These are phyloP conservation scores for Nephrocerus scutellatus DNA, from an alignment of 2,888 invertebrate genomes.

Conservation along the genomic window DNA sequence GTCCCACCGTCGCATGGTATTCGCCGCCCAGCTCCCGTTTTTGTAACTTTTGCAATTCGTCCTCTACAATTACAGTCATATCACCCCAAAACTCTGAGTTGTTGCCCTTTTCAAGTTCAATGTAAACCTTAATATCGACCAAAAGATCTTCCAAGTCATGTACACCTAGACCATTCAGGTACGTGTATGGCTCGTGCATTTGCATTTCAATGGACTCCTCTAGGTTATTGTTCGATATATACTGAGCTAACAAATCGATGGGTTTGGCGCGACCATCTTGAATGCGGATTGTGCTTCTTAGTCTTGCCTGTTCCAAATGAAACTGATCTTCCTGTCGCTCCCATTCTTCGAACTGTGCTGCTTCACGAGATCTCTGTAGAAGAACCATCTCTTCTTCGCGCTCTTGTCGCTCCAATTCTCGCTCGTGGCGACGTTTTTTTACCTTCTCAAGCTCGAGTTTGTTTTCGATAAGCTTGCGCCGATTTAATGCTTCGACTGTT, in stretches of 20 bases:
- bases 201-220: constrained; percentile 96
- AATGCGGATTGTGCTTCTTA: constrained; percentile 90
- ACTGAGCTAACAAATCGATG: constrained; percentile 94
- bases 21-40: constrained; percentile 60
- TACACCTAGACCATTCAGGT: constrained; percentile 81
- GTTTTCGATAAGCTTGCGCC: constrained; percentile 85
- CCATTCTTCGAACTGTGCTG: constrained; percentile 89
- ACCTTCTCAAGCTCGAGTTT: constrained; percentile 89
- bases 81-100: constrained; percentile 94
- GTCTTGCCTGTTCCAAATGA: constrained; percentile 90
- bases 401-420: constrained; percentile 78
- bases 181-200: constrained; percentile 97
- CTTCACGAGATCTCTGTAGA: constrained; percentile 81
- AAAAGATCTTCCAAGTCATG: constrained; percentile 92
- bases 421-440: constrained; percentile 81
- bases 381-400: constrained; percentile 76
- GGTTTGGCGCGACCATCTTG: constrained; percentile 96
- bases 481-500: constrained; percentile 73
- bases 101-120: constrained; percentile 81
- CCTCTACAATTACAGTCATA: constrained; percentile 88
- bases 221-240: constrained; percentile 83
- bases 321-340: constrained; percentile 95
- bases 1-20: constrained; percentile 50
- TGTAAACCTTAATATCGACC: constrained; percentile 92
- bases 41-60: constrained; percentile 80